Evolutionary conservation across 2,888 invertebrate species (phyloP).

Genomic region (Nephrotoma flavescens): DNA sequence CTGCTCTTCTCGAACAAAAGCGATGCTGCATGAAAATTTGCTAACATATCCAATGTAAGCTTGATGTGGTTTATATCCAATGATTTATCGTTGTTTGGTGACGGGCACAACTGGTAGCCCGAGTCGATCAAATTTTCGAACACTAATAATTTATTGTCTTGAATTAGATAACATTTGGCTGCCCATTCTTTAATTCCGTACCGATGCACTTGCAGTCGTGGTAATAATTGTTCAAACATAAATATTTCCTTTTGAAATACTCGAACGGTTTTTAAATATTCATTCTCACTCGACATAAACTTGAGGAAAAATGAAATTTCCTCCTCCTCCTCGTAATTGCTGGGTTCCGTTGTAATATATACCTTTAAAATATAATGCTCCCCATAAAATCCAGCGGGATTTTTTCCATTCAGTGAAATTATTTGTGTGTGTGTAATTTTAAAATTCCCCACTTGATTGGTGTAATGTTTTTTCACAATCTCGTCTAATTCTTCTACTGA

Average conservation of each 20-base stretch:
- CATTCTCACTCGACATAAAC: constrained; percentile 11
- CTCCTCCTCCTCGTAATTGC: neutral
- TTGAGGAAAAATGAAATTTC: neutral
- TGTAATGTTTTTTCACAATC: neutral
- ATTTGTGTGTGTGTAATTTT: neutral
- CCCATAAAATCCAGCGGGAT: neutral
- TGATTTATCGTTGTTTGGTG: constrained; percentile 18
- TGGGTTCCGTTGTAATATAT: neutral
- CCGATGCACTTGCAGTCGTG: constrained; percentile 22
- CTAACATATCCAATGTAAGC: constrained; percentile 20
- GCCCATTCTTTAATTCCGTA: constrained; percentile 20
- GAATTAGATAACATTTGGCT: constrained; percentile 23
- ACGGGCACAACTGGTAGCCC: constrained; percentile 17
- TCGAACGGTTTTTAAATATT: constrained; percentile 33
- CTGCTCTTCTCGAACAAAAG: constrained; percentile 27
- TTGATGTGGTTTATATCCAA: constrained; percentile 20
- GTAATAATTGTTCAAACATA: constrained; percentile 32
- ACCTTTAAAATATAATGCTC: neutral
- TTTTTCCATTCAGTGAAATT: neutral
- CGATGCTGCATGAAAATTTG: constrained; percentile 25
- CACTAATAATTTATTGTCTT: constrained; percentile 22
- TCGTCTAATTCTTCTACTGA: neutral
- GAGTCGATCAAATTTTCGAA: constrained; percentile 28
- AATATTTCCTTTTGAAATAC: constrained; percentile 35
- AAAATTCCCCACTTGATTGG: neutral